Evolutionary conservation across 92 coral and sea anemone species (phyloP), one percentile per base, ranked within the genome.

Genomic region (Porites evermanni): DNA sequence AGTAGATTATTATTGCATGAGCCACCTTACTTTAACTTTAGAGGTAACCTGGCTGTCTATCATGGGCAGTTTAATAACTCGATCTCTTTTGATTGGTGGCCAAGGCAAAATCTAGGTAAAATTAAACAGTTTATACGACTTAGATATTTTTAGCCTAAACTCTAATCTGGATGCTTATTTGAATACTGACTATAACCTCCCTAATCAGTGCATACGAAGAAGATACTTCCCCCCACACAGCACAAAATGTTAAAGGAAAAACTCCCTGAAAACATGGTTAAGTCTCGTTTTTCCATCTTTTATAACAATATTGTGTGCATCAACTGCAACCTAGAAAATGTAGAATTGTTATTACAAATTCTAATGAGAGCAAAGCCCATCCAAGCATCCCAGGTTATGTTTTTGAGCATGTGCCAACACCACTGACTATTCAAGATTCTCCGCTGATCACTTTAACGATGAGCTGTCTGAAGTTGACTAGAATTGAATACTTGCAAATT

Each of bases 341-440:
- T 85, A 18, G 75, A 77, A 78, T 20, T 70, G 51, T 78, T 38
- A 77, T 50, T 86, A 75, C 53, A 67, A 72, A 64, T 85, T 64
- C 64, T 50, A 80, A 80, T 80, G 64, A 19, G 24, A 60, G 60
- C 70, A 77, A 77, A 20, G 69, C 70, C 56, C 81, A 77, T 77
- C 70, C 69, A 53, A 77, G 21, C 81, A 77, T 77, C 26, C 52
- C 70, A 20, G 70, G 81, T 77, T 77, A 59, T 61, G 69, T 60
- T 61, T 77, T 61, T 75, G 79, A 75, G 21, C 65, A 75, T 54
- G 79, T 75, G 24, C 24, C 24, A 23, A 23, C 32, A 26, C 72
- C 10, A 67, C 84, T 16, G 92, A 88, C 72, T 88, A 82, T 56
- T 88, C 92, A 52, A 67, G 74, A 69, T 89, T 84, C 50, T 78